phyloP scores from a whole-genome alignment of 2,113 vertebrate species.

The Tyto alba region DNA sequence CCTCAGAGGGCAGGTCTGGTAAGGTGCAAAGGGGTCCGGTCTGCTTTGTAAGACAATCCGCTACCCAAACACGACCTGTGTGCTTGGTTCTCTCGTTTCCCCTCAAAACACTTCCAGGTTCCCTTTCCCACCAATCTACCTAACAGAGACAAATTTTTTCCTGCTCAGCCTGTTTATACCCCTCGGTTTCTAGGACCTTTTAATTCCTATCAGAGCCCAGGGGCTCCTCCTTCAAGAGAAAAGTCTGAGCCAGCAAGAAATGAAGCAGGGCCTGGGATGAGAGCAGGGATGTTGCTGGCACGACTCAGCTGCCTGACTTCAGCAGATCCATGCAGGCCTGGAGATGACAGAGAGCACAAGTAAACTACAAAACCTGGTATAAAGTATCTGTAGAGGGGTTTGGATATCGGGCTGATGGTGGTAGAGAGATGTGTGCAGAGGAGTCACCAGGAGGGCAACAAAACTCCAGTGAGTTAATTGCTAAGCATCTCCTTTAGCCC shows the following conservation, averaged over 20 bases:
- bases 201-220: neutral
- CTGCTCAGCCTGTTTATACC: neutral
- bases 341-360: neutral
- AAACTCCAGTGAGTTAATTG: fast-evolving
- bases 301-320: neutral
- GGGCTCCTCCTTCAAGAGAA: neutral
- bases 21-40: neutral
- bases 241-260: neutral
- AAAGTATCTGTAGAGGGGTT: neutral
- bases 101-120: neutral
- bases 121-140: neutral
- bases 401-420: neutral
- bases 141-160: neutral
- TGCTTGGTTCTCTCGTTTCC: neutral
- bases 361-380: neutral
- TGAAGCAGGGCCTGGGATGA: neutral
- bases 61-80: fast-evolving
- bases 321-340: neutral
- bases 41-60: neutral
- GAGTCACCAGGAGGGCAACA: neutral
- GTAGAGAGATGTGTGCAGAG: neutral
- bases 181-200: neutral
- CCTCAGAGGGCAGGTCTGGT: neutral
- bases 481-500: neutral
- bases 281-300: neutral